Evolutionary conservation across 2,797 vertebrate species (phyloP), one percentile per base, ranked within the genome.

Genomic region (Luscinia luscinia): DNA sequence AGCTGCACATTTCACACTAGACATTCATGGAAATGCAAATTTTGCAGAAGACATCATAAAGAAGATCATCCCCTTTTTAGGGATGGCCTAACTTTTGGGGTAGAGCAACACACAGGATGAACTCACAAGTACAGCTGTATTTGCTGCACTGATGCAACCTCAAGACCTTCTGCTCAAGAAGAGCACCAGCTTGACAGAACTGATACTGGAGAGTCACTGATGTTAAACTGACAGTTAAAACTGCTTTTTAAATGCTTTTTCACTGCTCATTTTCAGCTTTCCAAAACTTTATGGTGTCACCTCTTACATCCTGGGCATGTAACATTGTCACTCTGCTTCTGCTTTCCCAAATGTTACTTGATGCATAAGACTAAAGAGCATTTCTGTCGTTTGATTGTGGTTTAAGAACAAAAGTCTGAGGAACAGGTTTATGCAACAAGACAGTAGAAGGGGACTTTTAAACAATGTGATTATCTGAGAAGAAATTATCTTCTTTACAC

Each of bases 131-230:
- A 18, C 7, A 63, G 48, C 2, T 57, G 7, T 28, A 34, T 52
- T 52, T 82, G 36, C 4, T 55, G 9, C 16, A 30, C 13, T 14
- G 28, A 57, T 34, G 3, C 3, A 40, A 5, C 12, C 32, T 74
- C 54, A 48, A 66, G 32, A 24, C 5, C 27, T 15, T 34, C 24
- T 72, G 20, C 28, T 12, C 0, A 0, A 0, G 1, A 2, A 9
- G 6, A 92, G 2, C 10, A 68, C 9, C 5, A 43, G 2, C 34
- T 69, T 16, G 4, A 26, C 27, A 55, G 13, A 40, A 55, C 20
- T 69, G 55, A 13, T 30, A 11, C 11, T 28, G 15, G n/a, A 76
- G 9, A 66, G 21, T 68, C 70, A 61, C 24, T 43, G 57, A 73
- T 66, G 43, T 36, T 77, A 89, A 90, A 83, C 9, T 34, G 24